Base-by-base conservation (phyloP, 2,888 invertebrate species). In the Panzeria rudis region DNA sequence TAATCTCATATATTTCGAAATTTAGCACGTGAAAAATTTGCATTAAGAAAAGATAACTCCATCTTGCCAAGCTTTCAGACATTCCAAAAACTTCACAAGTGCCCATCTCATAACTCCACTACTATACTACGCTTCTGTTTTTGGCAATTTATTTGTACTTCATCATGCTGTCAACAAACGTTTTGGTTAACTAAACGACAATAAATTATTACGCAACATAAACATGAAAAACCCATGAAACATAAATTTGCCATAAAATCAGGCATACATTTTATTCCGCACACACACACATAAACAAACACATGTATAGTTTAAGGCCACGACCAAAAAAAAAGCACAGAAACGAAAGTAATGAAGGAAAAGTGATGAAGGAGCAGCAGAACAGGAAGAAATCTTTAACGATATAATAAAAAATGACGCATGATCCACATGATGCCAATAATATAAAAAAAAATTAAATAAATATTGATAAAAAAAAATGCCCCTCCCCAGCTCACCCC, bases 391-490 rank as follows among this genome's bases (percentile, higher is more conserved):
- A 64, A 50, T 75, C 56, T 75, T 62, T 56, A 79, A 71, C 69
- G 29, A 71, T 44, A 75, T 62, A 79, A 77, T 75, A 83, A 84
- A 79, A 83, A 84, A 78, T 77, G 68, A 62, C 68, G 62, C 75
- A 64, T 61, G 77, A 83, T 84, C 73, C 84, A 77, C 73, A 80
- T 83, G 86, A 83, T 80, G 86, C 76, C 84, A 83, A 83, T 84
- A 83, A 86, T 84, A 84, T 84, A 83, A 86, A 83, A 84, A 86
- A 82, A 84, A 86, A 86, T 71, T 78, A 69, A 83, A 83, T 62
- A 73, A 73, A 68, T 62, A 77, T 73, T 83, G 72, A 68, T 68
- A 77, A 77, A 78, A 83, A 71, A 23, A n/a, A 44, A 15, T n/a
- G 3, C 44, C 52, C 8, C 32, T 5, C 2, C 5, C 29, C 29